Base-by-base conservation (phyloP, 2,113 vertebrate genomes). In the Heterocephalus glaber region DNA sequence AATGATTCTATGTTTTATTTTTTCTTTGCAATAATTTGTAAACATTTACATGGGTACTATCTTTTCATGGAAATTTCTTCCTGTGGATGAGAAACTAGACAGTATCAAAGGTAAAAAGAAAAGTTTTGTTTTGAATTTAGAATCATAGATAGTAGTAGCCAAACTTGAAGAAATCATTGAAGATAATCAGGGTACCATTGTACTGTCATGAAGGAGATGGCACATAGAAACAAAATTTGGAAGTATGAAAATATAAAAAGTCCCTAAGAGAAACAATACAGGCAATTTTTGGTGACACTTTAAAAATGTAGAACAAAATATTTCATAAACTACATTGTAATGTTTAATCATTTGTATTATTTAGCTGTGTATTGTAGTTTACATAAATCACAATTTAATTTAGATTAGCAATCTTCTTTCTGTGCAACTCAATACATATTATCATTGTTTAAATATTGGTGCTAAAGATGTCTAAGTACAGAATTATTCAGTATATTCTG, bases 21-120 rank as follows among this genome's bases (percentile, higher is more conserved):
- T 89, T 85, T 68, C 12, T 41, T 94, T 89, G 80, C 3, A 94
- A 96, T 95, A 89, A 92, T 95, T 95, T 94, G 70, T 44, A 95
- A 96, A 26, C 87, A 96, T 96, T 96, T 96, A 95, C 70, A 93
- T 56, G 68, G 60, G 52, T 85, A 85, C 85, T 96, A 81, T 84
- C 13, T 91, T 95, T 89, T 89, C n/a, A 93, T 68, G 63, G 58
- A 96, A 95, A 93, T 94, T 80, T 96, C 3, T 93, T 47, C 44
- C 56, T 68, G 41, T 79, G 89, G 58, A 87, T 92, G 83, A 95
- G 83, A 96, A 92, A 91, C 65, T 68, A 44, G n/a, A 81, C 76
- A 70, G 7, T 85, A 95, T 85, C 26, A 93, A 94, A 96, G 61
- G 84, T 90, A 96, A 95, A 74, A 88, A 79, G 24, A 77, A 95